Evolutionary conservation across 1,140 invertebrate species (phyloP).

Genomic region (Drosophila lini): DNA sequence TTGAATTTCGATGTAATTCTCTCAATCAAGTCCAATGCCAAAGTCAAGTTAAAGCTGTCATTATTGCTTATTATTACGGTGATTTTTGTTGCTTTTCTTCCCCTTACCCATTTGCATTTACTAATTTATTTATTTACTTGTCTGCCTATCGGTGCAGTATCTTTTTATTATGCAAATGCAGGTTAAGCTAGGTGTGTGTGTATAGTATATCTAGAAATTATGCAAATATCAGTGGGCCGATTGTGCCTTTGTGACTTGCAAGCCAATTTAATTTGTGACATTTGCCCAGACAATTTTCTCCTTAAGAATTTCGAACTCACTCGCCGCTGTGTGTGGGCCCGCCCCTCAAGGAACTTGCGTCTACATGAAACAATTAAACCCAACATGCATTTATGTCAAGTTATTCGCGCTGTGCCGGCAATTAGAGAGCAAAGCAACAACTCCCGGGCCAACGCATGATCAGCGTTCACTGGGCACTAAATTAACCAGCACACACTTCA

Average conservation of each 20-base stretch:
- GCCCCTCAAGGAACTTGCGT: conserved; percentile 65
- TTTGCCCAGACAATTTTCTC: conserved; percentile 68
- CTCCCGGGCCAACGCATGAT: conserved; percentile 39
- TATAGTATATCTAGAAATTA: conserved; percentile 69
- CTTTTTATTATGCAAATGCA: conserved; percentile 57
- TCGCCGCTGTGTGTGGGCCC: conserved; percentile 56
- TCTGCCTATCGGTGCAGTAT: conserved; percentile 52
- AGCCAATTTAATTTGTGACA: conserved; percentile 77
- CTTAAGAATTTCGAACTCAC: conserved; percentile 18
- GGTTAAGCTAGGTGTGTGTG: conserved; percentile 18
- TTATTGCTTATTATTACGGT: conserved; percentile 57
- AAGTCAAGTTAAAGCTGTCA: conserved; percentile 62
- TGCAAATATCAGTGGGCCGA: conserved; percentile 72
- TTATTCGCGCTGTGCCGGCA: conserved; percentile 75
- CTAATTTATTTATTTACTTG: conserved; percentile 63
- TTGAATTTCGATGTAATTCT: conserved; percentile 62
- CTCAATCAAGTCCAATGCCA: conserved; percentile 54
- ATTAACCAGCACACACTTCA: conserved; percentile 49
- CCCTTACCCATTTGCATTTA: conserved; percentile 38
- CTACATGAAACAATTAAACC: conserved; percentile 78
- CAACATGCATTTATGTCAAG: conserved; percentile 81
- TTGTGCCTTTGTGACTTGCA: conserved; percentile 54
- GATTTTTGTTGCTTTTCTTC: conserved; percentile 8
- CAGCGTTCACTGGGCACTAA: conserved; percentile 64
- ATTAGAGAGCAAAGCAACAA: conserved; percentile 59